A percentile compares a stretch with the other conserved stretches of the same genome.
phyloP scores from a whole-genome alignment of 92 coral and sea anemone species.

The Parazoanthus darwini region DNA sequence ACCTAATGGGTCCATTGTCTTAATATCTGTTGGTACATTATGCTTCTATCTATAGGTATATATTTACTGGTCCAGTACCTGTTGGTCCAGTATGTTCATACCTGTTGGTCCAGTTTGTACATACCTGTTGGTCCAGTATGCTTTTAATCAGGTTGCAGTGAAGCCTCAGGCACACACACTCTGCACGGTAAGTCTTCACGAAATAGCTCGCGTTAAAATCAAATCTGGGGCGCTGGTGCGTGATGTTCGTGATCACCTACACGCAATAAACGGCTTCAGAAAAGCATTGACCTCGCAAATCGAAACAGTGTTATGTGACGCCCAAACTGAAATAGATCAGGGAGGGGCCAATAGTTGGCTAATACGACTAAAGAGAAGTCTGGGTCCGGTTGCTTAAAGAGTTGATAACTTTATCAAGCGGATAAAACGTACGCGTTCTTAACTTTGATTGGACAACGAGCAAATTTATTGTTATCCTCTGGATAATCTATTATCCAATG shows the following conservation, averaged over 20 bases:
- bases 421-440: too few species aligned
- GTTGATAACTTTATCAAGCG: too few species aligned
- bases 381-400: too few species aligned
- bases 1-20: too few species aligned
- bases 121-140: constrained; percentile 92
- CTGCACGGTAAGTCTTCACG: constrained; percentile 91
- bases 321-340: too few species aligned
- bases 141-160: constrained; percentile 89
- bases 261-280: not conserved
- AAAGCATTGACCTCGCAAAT: not conserved
- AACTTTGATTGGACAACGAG: too few species aligned
- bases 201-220: constrained; percentile 88
- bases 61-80: constrained; percentile 11
- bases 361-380: too few species aligned
- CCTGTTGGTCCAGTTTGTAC: constrained; percentile 26
- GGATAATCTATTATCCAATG: too few species aligned
- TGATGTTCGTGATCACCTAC: constrained; percentile 83
- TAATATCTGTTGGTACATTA: not conserved
- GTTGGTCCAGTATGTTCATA: not conserved
- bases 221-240: constrained; percentile 85
- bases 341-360: too few species aligned
- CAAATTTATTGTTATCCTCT: too few species aligned
- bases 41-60: constrained; percentile 36
- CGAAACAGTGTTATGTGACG: too few species aligned
- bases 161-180: constrained; percentile 84